Percentiles rank a stretch among this genome's conserved stretches.
phyloP scores from a whole-genome alignment of 2,797 vertebrate genomes.

The Poecilia gillii region DNA sequence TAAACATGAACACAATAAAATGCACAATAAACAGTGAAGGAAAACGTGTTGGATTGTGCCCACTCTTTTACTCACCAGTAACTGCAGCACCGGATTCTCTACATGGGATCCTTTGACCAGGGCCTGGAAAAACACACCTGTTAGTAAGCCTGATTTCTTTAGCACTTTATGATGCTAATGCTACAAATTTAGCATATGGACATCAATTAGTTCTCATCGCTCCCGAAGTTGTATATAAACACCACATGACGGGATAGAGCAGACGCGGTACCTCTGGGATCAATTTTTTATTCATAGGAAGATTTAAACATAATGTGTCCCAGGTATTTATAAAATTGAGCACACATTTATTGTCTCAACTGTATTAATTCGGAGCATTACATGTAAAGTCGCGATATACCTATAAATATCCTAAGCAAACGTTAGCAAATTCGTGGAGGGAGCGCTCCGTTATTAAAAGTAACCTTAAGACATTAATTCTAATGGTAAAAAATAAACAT shows the following conservation, averaged over 20 bases:
- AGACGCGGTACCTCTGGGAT: background rate
- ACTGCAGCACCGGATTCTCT: conserved; percentile 61
- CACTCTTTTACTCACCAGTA: conserved; percentile 66
- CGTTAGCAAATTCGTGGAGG: conserved; percentile 32
- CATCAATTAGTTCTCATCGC: background rate
- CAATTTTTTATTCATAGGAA: background rate
- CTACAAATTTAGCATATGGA: background rate
- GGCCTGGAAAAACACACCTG: conserved; percentile 49
- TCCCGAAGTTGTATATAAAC: background rate
- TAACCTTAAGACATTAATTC: background rate
- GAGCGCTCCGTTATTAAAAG: background rate
- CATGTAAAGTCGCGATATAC: background rate
- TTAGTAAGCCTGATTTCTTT: conserved; percentile 17
- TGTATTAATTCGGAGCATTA: background rate
- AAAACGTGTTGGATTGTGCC: background rate
- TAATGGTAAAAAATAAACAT: background rate
- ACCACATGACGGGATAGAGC: background rate
- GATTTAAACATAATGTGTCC: background rate
- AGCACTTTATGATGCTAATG: conserved; percentile 18
- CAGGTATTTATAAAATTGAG: background rate
- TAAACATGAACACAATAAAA: background rate
- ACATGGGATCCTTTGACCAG: conserved; percentile 37
- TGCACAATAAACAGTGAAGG: background rate
- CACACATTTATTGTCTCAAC: rapidly evolving
- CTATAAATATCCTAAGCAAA: conserved; percentile 17